Conservation (phyloP, 2,888 invertebrate genomes). For the Drosophila tanythrix region DNA sequence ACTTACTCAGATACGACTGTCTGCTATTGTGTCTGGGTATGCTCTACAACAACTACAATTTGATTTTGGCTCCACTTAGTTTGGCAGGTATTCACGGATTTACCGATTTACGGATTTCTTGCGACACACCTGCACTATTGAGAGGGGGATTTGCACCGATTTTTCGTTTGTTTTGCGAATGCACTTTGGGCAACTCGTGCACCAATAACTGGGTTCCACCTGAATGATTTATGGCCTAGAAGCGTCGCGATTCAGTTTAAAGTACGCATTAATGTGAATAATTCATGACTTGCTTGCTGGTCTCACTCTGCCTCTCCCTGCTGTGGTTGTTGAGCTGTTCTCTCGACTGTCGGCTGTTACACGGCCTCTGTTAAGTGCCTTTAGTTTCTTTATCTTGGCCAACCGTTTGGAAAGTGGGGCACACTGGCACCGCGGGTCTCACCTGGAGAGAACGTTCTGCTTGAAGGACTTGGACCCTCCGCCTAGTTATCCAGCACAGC, state of each 20-base stretch:
- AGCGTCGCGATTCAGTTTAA: slow-evolving; percentile 22
- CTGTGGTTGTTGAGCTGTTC: background rate
- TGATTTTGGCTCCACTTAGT: slow-evolving; percentile 13
- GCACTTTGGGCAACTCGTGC: slow-evolving; percentile 19
- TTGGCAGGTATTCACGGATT: slow-evolving; percentile 1
- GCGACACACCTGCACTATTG: slow-evolving; percentile 7
- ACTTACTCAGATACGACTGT: slow-evolving; percentile 26
- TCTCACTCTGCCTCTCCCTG: slow-evolving; percentile 2
- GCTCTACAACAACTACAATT: slow-evolving; percentile 1
- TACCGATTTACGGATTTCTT: slow-evolving; percentile 18
- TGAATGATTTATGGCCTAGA: slow-evolving; percentile 42
- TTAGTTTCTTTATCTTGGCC: slow-evolving; percentile 10
- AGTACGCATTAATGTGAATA: slow-evolving; percentile 34
- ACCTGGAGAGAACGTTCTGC: slow-evolving; percentile 11
- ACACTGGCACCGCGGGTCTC: slow-evolving; percentile 6
- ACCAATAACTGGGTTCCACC: slow-evolving; percentile 21
- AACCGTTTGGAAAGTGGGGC: background rate
- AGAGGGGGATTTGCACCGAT: slow-evolving; percentile 3
- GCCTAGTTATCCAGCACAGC: slow-evolving; percentile 19
- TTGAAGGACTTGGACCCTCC: slow-evolving; percentile 10
- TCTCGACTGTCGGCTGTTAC: background rate
- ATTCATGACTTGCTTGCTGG: slow-evolving; percentile 20
- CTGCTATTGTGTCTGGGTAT: slow-evolving; percentile 5
- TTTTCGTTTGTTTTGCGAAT: background rate
- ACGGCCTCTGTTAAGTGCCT: slow-evolving; percentile 12